Conservation (phyloP, 2,888 invertebrate species). For the Eupithecia exiguata region DNA sequence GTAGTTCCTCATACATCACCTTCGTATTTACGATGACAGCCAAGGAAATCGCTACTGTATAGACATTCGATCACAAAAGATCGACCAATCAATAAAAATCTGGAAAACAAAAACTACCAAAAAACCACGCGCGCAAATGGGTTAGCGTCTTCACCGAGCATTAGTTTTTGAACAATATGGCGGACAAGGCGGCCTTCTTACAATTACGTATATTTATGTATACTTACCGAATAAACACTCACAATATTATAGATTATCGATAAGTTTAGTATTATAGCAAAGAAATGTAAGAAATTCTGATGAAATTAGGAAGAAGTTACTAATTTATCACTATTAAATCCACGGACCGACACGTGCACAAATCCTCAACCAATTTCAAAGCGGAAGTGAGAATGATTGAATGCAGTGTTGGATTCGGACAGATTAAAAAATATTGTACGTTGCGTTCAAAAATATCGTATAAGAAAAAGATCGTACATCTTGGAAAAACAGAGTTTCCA, state of each 20-base stretch:
- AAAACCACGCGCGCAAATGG: background rate
- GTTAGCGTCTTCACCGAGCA: slow-evolving; percentile 10
- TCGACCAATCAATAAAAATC: background rate
- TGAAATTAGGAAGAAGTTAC: background rate
- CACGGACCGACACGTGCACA: slow-evolving; percentile 27
- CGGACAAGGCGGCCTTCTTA: slow-evolving; percentile 2
- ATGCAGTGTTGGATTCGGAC: background rate
- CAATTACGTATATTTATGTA: background rate
- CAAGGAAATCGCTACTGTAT: background rate
- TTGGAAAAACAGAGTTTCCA: no score
- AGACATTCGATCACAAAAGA: background rate
- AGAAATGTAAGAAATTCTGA: slow-evolving; percentile 5
- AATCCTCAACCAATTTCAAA: background rate
- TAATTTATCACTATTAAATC: background rate
- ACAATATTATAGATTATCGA: background rate
- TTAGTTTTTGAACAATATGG: slow-evolving; percentile 2
- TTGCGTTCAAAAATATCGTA: no score
- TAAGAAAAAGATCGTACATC: no score
- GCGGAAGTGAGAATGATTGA: background rate
- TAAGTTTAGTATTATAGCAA: background rate
- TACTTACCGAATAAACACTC: slow-evolving; percentile 11
- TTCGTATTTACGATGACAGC: background rate
- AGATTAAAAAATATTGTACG: no score
- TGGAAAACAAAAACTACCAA: background rate
- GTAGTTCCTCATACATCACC: background rate